Conservation (phyloP, 2,113 vertebrate genomes). For the Albula goreensis region DNA sequence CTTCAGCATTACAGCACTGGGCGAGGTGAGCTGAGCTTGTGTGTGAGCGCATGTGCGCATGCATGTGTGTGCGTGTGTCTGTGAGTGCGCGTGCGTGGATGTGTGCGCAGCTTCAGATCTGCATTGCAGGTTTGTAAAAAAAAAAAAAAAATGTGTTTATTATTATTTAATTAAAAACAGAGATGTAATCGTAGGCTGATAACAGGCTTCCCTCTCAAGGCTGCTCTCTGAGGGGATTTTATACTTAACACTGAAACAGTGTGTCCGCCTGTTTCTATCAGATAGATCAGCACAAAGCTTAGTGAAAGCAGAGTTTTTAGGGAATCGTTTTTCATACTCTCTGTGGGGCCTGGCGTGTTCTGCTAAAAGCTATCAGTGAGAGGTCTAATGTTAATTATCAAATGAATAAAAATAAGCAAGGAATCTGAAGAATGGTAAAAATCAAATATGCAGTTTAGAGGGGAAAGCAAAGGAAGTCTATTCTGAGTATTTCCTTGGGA, state of each 20-base stretch:
- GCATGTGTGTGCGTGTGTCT: neutral
- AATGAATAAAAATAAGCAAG: conserved; percentile 54
- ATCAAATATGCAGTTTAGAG: conserved; percentile 53
- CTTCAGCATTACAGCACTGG: conserved; percentile 98
- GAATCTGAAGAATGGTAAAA: conserved; percentile 48
- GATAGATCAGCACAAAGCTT: neutral
- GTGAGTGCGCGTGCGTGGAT: neutral
- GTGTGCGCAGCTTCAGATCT: neutral
- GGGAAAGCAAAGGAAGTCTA: neutral
- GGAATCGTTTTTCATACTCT: neutral
- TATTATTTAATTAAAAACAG: neutral
- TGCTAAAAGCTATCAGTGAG: conserved; percentile 40
- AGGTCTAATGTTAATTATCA: conserved; percentile 55
- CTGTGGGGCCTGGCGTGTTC: conserved; percentile 25
- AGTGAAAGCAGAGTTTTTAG: neutral
- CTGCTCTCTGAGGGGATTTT: neutral
- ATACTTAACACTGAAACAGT: neutral
- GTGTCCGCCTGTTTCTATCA: neutral
- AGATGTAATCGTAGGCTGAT: neutral
- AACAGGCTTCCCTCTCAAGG: neutral
- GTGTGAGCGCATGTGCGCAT: neutral
- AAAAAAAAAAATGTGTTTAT: neutral
- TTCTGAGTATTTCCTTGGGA: neutral
- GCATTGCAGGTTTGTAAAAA: neutral
- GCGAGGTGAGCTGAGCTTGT: conserved; percentile 78